Conservation (phyloP, 2,113 vertebrate species). For the Phycodurus eques region DNA sequence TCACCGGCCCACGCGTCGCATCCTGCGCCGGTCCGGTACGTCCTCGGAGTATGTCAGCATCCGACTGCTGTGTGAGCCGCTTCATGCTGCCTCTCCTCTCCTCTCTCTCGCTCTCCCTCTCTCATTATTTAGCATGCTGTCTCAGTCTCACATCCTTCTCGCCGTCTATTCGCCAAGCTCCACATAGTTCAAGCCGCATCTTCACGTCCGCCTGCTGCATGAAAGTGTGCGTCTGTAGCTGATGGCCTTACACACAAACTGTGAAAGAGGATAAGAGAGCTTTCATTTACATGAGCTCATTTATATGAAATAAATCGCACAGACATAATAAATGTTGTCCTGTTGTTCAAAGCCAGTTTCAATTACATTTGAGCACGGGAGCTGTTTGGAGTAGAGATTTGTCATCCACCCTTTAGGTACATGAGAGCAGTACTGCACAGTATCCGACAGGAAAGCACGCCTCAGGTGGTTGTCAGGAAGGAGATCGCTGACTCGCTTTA, state of each 20-base stretch:
- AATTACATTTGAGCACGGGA: no score
- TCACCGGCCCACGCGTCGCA: not conserved
- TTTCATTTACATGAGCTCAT: not conserved
- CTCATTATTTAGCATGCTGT: constrained; percentile 2
- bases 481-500: no score
- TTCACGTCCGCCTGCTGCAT: not conserved
- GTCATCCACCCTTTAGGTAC: no score
- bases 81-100: not conserved
- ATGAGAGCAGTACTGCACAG: no score
- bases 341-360: no score
- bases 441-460: no score
- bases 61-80: constrained; percentile 10
- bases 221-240: not conserved
- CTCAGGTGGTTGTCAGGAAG: no score
- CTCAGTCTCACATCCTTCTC: not conserved
- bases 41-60: constrained; percentile 12
- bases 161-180: not conserved
- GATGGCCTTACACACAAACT: not conserved
- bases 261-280: not conserved
- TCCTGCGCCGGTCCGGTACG: not conserved
- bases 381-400: no score
- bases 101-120: not conserved
- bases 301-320: not conserved
- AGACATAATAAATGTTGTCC: no score
- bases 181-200: not conserved